Conservation (phyloP, 2,888 invertebrate species). For the Chrysina gloriosa region DNA sequence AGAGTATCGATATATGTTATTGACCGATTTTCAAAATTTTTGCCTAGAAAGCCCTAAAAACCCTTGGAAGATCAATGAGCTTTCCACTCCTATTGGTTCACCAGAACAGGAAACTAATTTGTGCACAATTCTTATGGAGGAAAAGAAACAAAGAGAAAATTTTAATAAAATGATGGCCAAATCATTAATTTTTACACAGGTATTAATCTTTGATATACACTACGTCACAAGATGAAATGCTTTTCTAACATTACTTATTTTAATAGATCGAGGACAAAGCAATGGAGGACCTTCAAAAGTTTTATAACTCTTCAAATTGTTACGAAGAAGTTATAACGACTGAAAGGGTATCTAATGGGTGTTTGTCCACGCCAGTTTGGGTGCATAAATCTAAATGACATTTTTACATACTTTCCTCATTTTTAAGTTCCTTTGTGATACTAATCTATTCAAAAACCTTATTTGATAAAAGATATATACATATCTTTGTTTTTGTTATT, state of each 20-base stretch:
- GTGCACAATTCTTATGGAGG: constrained; percentile 77
- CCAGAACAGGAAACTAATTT: constrained; percentile 55
- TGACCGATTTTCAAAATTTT: too few species aligned
- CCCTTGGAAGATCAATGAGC: constrained; percentile 66
- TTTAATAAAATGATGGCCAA: constrained; percentile 79
- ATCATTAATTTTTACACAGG: constrained; percentile 80
- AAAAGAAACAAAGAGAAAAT: constrained; percentile 78
- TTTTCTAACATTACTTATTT: constrained; percentile 41
- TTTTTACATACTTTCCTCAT: constrained; percentile 13
- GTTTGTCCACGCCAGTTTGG: constrained; percentile 72
- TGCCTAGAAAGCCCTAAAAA: constrained; percentile 60
- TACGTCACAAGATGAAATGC: not conserved
- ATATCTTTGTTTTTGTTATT: constrained; percentile 31
- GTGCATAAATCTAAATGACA: constrained; percentile 55
- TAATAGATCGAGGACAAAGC: constrained; percentile 86
- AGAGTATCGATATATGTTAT: too few species aligned
- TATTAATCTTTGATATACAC: constrained; percentile 57
- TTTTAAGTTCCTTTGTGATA: constrained; percentile 36
- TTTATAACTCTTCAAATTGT: constrained; percentile 78
- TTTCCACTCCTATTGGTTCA: constrained; percentile 52
- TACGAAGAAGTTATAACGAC: constrained; percentile 81
- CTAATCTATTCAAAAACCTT: constrained; percentile 15
- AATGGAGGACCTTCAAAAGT: constrained; percentile 79
- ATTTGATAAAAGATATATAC: constrained; percentile 22
- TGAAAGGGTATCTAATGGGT: constrained; percentile 70